These are phyloP conservation scores for Calyptomena viridis DNA, from an alignment of 2,113 vertebrate genomes.

Conservation along the genomic window DNA sequence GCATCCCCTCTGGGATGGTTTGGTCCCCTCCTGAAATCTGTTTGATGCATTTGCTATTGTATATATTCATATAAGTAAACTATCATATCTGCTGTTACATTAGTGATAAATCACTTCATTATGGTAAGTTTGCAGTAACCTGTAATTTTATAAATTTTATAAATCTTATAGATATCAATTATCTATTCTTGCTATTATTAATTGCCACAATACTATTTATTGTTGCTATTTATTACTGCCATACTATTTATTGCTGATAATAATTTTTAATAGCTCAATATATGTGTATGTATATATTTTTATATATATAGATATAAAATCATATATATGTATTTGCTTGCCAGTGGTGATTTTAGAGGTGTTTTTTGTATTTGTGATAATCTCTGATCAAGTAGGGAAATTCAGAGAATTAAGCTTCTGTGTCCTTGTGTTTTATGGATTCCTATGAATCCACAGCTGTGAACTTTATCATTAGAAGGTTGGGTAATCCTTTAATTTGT, in stretches of 20 bases:
- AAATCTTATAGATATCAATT: too few species aligned
- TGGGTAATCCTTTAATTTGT: neutral
- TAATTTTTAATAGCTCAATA: neutral
- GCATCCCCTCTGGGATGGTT: neutral
- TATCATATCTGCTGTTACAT: neutral
- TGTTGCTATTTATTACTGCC: neutral
- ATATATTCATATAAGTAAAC: neutral
- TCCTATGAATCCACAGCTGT: neutral
- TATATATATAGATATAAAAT: too few species aligned
- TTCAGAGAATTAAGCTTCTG: neutral
- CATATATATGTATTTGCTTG: neutral
- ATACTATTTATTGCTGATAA: neutral
- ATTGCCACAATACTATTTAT: neutral
- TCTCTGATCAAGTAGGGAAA: neutral
- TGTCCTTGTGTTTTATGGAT: neutral
- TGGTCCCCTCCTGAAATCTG: neutral
- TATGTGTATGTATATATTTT: neutral
- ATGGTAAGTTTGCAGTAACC: neutral
- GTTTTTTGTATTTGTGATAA: neutral
- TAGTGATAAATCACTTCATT: neutral
- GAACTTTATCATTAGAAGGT: neutral
- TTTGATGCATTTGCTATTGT: neutral
- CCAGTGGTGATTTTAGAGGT: accelerated
- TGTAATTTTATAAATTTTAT: neutral
- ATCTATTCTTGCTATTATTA: neutral